These are phyloP conservation scores for Fregata magnificens DNA, from an alignment of 2,113 vertebrate species.

Conservation along the genomic window DNA sequence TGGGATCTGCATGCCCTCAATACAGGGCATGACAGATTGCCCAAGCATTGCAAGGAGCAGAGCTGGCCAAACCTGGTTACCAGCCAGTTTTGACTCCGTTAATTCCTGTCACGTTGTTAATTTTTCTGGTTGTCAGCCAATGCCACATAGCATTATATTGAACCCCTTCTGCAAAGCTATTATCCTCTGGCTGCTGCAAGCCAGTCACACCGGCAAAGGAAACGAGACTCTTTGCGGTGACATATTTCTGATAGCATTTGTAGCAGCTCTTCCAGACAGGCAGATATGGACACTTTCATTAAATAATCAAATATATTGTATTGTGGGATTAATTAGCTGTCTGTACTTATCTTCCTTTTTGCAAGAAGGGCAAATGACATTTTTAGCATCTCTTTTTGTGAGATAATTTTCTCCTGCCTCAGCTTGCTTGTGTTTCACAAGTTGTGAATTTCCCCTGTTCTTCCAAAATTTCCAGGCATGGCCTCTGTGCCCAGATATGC, in stretches of 20 bases:
- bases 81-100: not conserved
- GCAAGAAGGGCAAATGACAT: not conserved
- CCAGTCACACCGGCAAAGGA: not conserved
- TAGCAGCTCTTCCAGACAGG: not conserved
- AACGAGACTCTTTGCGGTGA: not conserved
- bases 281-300: not conserved
- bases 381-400: not conserved
- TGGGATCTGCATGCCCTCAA: not conserved
- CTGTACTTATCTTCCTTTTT: not conserved
- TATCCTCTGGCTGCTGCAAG: not conserved
- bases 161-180: not conserved
- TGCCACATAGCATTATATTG: not conserved
- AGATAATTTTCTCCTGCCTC: not conserved
- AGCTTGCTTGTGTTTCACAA: not conserved
- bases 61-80: not conserved
- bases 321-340: not conserved
- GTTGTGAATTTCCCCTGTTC: not conserved
- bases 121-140: not conserved
- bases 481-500: not conserved
- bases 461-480: not conserved
- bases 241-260: not conserved
- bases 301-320: conserved; percentile 27
- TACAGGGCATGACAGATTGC: not conserved
- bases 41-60: not conserved
- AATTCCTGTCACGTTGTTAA: not conserved